These are phyloP conservation scores for Corvus moneduloides DNA, from an alignment of 2,113 vertebrate genomes.

Conservation along the genomic window DNA sequence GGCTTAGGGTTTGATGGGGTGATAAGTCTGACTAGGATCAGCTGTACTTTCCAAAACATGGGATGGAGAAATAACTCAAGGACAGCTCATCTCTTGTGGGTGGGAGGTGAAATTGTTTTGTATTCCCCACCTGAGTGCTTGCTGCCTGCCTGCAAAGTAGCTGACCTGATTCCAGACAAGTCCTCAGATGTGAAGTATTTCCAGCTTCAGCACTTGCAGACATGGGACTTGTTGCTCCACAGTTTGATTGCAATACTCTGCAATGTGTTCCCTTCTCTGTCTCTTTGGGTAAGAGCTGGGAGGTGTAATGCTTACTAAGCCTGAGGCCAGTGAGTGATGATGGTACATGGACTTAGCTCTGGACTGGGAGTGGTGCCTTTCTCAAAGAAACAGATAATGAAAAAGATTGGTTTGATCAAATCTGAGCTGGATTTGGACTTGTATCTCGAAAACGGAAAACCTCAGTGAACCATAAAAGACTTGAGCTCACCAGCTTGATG, in stretches of 20 bases:
- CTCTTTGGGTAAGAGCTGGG: background rate
- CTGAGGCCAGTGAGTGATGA: background rate
- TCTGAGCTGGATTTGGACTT: background rate
- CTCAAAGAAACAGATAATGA: background rate
- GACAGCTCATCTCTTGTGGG: background rate
- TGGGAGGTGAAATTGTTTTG: background rate
- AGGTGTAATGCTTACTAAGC: background rate
- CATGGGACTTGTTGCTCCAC: background rate
- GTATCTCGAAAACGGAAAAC: background rate
- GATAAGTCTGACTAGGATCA: background rate
- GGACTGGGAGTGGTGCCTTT: background rate
- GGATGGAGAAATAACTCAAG: background rate
- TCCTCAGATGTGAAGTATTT: background rate
- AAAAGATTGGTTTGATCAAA: background rate
- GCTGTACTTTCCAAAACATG: background rate
- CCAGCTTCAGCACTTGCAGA: background rate
- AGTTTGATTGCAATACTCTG: background rate
- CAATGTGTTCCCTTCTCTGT: background rate
- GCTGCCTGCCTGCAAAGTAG: background rate
- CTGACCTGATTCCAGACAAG: background rate
- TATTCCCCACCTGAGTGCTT: background rate
- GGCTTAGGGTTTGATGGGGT: background rate
- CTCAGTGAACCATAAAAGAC: background rate
- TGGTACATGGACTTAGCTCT: background rate
- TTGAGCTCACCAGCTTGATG: background rate